phyloP scores from a whole-genome alignment of 2,888 invertebrate species.

The Erpobdella octoculata region DNA sequence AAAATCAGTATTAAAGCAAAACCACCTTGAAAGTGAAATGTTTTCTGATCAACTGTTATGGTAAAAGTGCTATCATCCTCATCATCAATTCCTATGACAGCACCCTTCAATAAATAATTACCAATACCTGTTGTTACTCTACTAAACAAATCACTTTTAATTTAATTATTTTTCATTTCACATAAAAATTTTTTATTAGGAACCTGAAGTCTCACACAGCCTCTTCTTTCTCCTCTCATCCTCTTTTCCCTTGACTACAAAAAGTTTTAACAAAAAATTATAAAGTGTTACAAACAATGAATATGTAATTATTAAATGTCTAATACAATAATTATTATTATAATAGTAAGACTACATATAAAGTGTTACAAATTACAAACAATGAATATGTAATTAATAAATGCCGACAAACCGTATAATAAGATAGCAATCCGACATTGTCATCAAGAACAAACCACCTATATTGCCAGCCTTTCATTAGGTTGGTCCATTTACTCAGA shows the following conservation, averaged over 20 bases:
- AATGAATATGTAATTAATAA: not conserved
- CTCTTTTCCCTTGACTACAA: slow-evolving; percentile 92
- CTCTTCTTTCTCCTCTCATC: slow-evolving; percentile 89
- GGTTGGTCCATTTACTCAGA: slow-evolving; percentile 92
- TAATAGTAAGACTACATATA: too few relatives aligned
- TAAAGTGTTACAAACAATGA: not conserved
- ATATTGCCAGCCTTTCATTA: slow-evolving; percentile 96
- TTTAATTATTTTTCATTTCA: not conserved
- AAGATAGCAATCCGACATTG: slow-evolving; percentile 86
- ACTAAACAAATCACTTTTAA: not conserved
- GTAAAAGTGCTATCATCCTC: slow-evolving; percentile 95
- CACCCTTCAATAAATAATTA: slow-evolving; percentile 58
- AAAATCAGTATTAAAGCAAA: not conserved
- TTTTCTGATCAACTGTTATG: slow-evolving; percentile 92
- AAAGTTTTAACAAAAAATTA: not conserved
- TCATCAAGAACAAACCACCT: slow-evolving; percentile 98
- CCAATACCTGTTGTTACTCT: not conserved
- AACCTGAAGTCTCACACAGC: slow-evolving; percentile 84
- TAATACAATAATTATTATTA: too few relatives aligned
- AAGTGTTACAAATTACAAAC: not conserved
- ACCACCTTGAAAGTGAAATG: slow-evolving; percentile 88
- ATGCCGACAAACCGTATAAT: slow-evolving; percentile 81
- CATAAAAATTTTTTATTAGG: too few relatives aligned
- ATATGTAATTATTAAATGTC: not conserved
- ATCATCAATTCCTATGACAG: slow-evolving; percentile 95